These are phyloP conservation scores for Girardia tigrina DNA, from an alignment of 2,888 invertebrate species.

Conservation along the genomic window DNA sequence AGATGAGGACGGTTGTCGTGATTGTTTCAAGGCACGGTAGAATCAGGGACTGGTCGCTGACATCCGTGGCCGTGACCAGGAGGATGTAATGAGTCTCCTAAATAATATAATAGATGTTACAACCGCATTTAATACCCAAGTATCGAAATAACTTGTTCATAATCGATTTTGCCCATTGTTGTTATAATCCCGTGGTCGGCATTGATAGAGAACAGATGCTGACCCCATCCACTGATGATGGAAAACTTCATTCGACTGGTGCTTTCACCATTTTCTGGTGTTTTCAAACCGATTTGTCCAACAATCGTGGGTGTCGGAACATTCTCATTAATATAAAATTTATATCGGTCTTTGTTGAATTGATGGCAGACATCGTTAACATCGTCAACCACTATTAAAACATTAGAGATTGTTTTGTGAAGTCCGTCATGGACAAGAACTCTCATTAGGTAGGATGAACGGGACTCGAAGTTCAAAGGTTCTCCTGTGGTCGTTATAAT, in stretches of 20 bases:
- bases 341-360: neutral
- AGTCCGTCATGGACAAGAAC: neutral
- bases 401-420: neutral
- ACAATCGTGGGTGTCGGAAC: neutral
- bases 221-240: neutral
- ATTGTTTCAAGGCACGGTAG: neutral
- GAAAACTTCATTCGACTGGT: neutral
- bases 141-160: neutral
- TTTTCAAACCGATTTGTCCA: neutral
- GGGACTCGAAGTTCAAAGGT: neutral
- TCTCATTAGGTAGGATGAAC: neutral
- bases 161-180: neutral
- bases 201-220: neutral
- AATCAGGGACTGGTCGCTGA: neutral
- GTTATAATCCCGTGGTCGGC: slow-evolving; percentile 12
- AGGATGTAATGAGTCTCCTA: slow-evolving; percentile 16
- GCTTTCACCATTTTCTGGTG: too few relatives aligned
- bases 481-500: neutral
- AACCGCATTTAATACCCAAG: neutral
- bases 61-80: neutral
- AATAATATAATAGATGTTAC: neutral
- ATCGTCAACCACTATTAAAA: neutral
- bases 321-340: neutral
- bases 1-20: neutral
- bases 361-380: neutral